These are phyloP conservation scores for Cremastinae sp. DNA, from an alignment of 2,888 invertebrate species.

Conservation along the genomic window DNA sequence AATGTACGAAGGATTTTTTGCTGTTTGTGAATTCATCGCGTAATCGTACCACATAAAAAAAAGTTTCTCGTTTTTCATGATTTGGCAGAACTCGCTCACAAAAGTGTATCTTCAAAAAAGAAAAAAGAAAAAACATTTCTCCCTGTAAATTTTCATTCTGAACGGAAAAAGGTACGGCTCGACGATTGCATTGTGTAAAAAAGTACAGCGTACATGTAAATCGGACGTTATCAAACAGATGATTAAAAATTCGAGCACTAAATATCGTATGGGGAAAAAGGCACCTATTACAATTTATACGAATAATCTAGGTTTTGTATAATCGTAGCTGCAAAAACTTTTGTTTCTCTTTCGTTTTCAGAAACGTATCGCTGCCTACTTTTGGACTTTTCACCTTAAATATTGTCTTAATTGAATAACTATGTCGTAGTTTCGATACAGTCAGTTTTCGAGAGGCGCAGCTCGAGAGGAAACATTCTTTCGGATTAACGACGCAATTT, in stretches of 20 bases:
- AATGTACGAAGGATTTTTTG: slow-evolving; percentile 64
- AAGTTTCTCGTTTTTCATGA: neutral
- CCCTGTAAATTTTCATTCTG: neutral
- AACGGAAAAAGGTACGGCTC: slow-evolving; percentile 30
- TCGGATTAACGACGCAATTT: slow-evolving; percentile 43
- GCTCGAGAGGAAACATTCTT: slow-evolving; percentile 43
- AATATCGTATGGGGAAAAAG: slow-evolving; percentile 70
- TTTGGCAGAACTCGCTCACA: neutral
- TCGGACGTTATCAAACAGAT: slow-evolving; percentile 45
- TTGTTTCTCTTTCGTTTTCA: slow-evolving; percentile 44
- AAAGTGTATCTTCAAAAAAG: slow-evolving; percentile 6
- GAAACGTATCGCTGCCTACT: slow-evolving; percentile 61
- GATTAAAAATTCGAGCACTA: slow-evolving; percentile 67
- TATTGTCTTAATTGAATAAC: slow-evolving; percentile 71
- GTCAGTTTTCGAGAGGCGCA: slow-evolving; percentile 63
- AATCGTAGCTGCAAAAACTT: slow-evolving; percentile 46
- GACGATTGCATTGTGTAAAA: slow-evolving; percentile 39
- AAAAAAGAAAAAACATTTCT: slow-evolving; percentile 8
- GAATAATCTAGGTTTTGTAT: slow-evolving; percentile 70
- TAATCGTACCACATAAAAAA: slow-evolving; percentile 12
- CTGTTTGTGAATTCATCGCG: slow-evolving; percentile 21
- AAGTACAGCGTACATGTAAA: slow-evolving; percentile 30
- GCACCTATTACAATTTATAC: slow-evolving; percentile 74
- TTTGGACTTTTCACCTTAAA: slow-evolving; percentile 63
- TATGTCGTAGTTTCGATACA: slow-evolving; percentile 51